Conservation (phyloP, 2,797 vertebrate genomes). For the Lagorchestes hirsutus region DNA sequence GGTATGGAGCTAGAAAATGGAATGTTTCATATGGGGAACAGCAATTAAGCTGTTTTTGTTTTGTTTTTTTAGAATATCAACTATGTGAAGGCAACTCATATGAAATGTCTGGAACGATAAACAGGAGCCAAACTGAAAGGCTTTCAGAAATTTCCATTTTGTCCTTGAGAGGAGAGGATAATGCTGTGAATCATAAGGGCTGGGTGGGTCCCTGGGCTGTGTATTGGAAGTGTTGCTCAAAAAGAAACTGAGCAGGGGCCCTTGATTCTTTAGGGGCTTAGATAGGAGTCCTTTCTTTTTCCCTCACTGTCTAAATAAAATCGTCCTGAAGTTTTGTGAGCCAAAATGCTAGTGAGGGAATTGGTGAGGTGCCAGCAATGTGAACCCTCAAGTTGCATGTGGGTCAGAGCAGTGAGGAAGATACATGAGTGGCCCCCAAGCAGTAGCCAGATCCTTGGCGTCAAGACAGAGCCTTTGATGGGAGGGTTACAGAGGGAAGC, state of each 20-base stretch:
- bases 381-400: neutral
- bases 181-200: neutral
- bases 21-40: no score
- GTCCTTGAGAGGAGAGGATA: neutral
- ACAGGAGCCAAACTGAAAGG: neutral
- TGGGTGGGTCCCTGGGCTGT: neutral
- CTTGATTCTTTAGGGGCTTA: neutral
- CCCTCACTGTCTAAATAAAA: neutral
- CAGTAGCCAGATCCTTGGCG: no score
- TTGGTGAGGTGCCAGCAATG: neutral
- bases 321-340: neutral
- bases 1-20: no score
- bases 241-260: neutral
- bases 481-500: neutral
- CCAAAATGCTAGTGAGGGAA: neutral
- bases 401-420: neutral
- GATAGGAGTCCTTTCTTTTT: neutral
- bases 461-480: neutral
- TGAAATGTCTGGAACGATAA: neutral
- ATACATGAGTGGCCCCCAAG: neutral
- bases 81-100: neutral
- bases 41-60: no score
- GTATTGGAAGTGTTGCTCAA: neutral
- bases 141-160: neutral
- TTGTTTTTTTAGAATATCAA: neutral